Evolutionary conservation across 2,888 invertebrate genomes (phyloP), one percentile per base, ranked within the genome.

Genomic region (Sinopyrophorus schimmeli): DNA sequence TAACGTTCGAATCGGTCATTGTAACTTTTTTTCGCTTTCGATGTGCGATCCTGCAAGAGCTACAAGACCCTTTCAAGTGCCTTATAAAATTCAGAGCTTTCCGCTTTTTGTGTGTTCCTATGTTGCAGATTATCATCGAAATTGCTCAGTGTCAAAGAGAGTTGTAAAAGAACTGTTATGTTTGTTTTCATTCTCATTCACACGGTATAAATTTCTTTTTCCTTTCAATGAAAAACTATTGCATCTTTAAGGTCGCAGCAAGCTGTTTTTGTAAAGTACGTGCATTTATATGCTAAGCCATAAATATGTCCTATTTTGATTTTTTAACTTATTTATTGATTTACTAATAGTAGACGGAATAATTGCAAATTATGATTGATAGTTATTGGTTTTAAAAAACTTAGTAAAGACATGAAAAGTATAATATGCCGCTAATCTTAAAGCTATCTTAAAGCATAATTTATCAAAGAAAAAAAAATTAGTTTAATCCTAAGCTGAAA

Each of bases 201-300:
- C 68, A 68, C 68, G 66, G 67, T 63, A 68, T 68, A 69, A 69
- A 68, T 68, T 64, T 62, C 59, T 57, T 61, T 66, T 65, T 60
- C 59, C 58, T 47, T 51, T 35, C 39, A 31, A 38, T 48, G 51
- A 62, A 62, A 63, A 64, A 62, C 55, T 47, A 47, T 48, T 53
- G 57, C 58, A 43, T 54, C 49, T 20, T 21, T 53, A 56, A 59
- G 55, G 44, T 59, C 61, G 59, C 58, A 62, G 62, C 61, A 57
- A 49, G 24, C 40, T 7, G 49, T 42, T 52, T 47, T 47, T 27
- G 35, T 52, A 42, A 43, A n/a, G 40, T 37, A 47, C 49, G 39
- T 47, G 54, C 55, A 63, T 63, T 63, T 63, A 62, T 62, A 63
- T 63, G 56, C 54, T 55, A 57, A 57, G 53, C 53, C 52, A 63